Percentiles rank a stretch among this genome's conserved stretches.
Conservation (phyloP, 2,888 invertebrate genomes). For the Parelbella ahira region DNA sequence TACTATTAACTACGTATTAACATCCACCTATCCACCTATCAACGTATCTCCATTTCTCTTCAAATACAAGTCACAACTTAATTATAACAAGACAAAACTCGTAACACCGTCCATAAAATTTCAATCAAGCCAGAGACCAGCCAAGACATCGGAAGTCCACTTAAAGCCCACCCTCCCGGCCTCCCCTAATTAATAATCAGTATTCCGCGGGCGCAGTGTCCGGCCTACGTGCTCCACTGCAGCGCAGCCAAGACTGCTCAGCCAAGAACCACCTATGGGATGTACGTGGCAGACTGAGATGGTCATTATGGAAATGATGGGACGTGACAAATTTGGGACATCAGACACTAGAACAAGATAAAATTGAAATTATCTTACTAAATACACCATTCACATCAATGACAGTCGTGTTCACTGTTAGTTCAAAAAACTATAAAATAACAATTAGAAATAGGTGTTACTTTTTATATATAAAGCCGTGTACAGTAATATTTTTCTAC, state of each 20-base stretch:
- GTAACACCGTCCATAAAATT: conserved; percentile 19
- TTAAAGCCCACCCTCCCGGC: conserved; percentile 33
- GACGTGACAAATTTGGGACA: conserved; percentile 17
- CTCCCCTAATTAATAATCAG: conserved; percentile 68
- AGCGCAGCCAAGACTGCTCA: conserved; percentile 31
- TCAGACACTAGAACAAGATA: neutral
- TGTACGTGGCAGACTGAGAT: conserved; percentile 18
- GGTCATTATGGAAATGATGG: conserved; percentile 22
- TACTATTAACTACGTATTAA: no score
- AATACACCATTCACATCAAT: no score
- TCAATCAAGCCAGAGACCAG: conserved; percentile 17
- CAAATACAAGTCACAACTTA: no score
- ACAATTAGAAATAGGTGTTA: no score
- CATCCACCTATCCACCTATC: no score
- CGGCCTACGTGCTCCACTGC: conserved; percentile 65
- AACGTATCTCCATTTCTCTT: no score
- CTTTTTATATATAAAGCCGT: no score
- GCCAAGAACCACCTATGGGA: conserved; percentile 46
- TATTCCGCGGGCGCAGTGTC: conserved; percentile 58
- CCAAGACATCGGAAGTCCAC: conserved; percentile 24
- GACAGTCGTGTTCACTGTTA: no score
- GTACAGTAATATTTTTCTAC: no score
- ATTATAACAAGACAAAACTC: conserved; percentile 6
- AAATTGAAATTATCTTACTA: no score
- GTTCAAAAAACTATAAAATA: no score